A percentile compares a stretch with the other conserved stretches of the same genome.
phyloP scores from a whole-genome alignment of 2,888 invertebrate species.

The Drosophila lacicola region DNA sequence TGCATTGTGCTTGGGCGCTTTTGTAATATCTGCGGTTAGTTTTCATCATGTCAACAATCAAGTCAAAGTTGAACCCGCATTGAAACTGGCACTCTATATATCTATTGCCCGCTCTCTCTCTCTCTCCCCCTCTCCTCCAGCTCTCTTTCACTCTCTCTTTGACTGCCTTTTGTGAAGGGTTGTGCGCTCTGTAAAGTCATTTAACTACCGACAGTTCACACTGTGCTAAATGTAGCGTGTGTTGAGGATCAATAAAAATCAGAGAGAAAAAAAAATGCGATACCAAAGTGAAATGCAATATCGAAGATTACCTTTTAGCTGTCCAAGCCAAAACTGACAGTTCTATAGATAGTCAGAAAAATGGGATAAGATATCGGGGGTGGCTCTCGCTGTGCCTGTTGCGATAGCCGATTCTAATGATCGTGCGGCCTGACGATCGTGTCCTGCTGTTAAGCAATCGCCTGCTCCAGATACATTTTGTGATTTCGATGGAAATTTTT shows the following conservation, averaged over 20 bases:
- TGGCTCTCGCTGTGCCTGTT: conserved; percentile 17
- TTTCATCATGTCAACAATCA: conserved; percentile 75
- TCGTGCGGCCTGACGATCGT: not conserved
- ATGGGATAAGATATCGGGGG: not conserved
- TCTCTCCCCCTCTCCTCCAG: not conserved
- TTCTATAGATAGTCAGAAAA: not conserved
- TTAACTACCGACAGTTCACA: conserved; percentile 68
- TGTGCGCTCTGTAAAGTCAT: conserved; percentile 59
- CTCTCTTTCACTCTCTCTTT: not conserved
- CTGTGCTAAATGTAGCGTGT: conserved; percentile 74
- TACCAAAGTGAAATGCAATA: conserved; percentile 46
- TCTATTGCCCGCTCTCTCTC: not conserved
- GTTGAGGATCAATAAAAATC: conserved; percentile 48
- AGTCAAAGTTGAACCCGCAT: conserved; percentile 56
- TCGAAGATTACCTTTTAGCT: conserved; percentile 31
- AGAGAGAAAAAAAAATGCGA: conserved; percentile 27
- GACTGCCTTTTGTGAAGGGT: conserved; percentile 49
- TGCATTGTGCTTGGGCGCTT: conserved; percentile 52
- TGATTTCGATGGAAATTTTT: conserved; percentile 1
- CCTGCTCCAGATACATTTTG: conserved; percentile 1
- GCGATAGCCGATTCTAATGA: conserved; percentile 11
- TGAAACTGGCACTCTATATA: conserved; percentile 8
- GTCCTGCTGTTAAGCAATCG: conserved; percentile 17
- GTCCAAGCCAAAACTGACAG: conserved; percentile 2
- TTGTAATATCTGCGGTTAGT: conserved; percentile 73